Evolutionary conservation across 1,140 invertebrate species (phyloP).

Genomic region (Solenopsis invicta): DNA sequence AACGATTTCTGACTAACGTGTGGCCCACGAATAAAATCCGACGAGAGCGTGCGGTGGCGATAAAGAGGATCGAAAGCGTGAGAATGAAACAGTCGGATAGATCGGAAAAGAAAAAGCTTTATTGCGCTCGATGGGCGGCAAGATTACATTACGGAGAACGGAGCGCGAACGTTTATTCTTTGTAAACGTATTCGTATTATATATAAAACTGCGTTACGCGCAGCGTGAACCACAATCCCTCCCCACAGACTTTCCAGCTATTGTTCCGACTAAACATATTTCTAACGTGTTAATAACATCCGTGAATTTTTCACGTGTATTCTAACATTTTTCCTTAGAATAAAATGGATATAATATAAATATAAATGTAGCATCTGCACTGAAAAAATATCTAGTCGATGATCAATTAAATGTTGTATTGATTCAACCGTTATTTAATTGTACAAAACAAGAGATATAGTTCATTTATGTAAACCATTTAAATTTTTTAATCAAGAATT

Average conservation of each 20-base stretch:
- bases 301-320: background rate
- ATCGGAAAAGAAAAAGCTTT: background rate
- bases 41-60: background rate
- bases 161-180: background rate
- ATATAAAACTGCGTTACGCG: background rate
- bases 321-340: background rate
- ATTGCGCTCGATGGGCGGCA: slow-evolving; percentile 19
- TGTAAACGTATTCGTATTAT: background rate
- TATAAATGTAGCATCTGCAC: no score
- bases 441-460: no score
- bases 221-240: background rate
- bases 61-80: slow-evolving; percentile 64
- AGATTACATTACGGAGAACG: slow-evolving; percentile 5
- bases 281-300: background rate
- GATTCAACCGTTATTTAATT: no score
- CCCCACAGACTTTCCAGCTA: background rate
- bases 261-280: background rate
- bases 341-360: background rate
- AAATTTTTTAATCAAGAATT: no score
- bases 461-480: no score
- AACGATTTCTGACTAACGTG: slow-evolving; percentile 57
- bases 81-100: slow-evolving; percentile 63
- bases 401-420: no score
- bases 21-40: slow-evolving; percentile 31
- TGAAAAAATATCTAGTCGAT: no score